Percentiles rank a stretch among this genome's conserved stretches.
Evolutionary conservation across 2,888 invertebrate species (phyloP).

Genomic region (Drosophila tripunctata): DNA sequence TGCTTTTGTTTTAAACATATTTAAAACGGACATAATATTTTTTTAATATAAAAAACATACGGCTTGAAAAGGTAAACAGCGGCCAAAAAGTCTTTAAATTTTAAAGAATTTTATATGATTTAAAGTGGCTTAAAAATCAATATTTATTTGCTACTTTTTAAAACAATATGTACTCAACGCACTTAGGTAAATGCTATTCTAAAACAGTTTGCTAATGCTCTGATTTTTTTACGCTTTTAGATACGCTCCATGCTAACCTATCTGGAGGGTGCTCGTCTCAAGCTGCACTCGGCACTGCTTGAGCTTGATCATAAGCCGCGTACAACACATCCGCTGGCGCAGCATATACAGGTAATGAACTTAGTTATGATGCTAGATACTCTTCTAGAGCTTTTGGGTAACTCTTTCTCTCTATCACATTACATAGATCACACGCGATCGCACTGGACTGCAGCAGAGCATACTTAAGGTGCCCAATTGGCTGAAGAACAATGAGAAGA

Average conservation of each 20-base stretch:
- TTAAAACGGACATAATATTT: too few relatives aligned
- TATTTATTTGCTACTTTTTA: too few relatives aligned
- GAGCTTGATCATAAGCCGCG: slow-evolving; percentile 92
- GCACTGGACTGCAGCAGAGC: slow-evolving; percentile 94
- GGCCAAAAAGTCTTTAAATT: too few relatives aligned
- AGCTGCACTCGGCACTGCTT: slow-evolving; percentile 92
- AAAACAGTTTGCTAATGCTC: too few relatives aligned
- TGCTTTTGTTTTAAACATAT: too few relatives aligned
- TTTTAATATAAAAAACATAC: too few relatives aligned
- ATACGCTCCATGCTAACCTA: slow-evolving; percentile 96
- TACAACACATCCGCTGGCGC: slow-evolving; percentile 91
- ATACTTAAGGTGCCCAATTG: slow-evolving; percentile 89
- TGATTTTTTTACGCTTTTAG: slow-evolving; percentile 85
- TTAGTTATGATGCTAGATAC: too few relatives aligned
- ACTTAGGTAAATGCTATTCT: too few relatives aligned
- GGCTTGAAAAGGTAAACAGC: too few relatives aligned
- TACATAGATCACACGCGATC: slow-evolving; percentile 90
- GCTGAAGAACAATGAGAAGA: slow-evolving; percentile 83
- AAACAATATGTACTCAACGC: too few relatives aligned
- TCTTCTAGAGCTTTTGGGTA: neutral
- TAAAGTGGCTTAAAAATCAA: too few relatives aligned
- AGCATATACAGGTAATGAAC: slow-evolving; percentile 92
- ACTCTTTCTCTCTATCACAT: neutral
- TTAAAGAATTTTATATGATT: too few relatives aligned
- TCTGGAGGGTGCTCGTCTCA: slow-evolving; percentile 94